Evolutionary conservation across 2,888 invertebrate species (phyloP).

Genomic region (Didymodactylos carnosus): DNA sequence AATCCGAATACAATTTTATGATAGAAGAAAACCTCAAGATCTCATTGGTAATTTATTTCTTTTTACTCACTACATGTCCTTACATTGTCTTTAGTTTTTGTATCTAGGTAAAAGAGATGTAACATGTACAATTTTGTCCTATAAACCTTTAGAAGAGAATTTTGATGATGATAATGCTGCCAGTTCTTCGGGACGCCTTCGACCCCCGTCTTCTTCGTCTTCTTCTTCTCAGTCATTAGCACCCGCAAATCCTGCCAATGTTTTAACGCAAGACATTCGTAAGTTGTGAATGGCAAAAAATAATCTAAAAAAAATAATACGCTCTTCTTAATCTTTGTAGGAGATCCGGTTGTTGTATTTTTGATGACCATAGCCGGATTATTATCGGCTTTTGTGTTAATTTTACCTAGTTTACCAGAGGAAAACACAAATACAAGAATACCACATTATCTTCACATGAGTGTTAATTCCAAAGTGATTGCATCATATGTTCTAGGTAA

Average conservation of each 20-base stretch:
- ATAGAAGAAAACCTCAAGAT: not conserved
- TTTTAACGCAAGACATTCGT: not conserved
- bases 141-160: not conserved
- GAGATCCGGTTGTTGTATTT: not conserved
- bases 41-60: not conserved
- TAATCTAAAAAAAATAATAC: no score
- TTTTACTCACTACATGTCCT: no score
- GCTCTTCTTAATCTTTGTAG: not conserved
- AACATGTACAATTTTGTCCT: not conserved
- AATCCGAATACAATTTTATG: not conserved
- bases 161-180: not conserved
- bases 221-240: no score
- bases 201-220: no score
- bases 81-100: no score
- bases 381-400: not conserved
- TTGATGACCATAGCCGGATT: not conserved
- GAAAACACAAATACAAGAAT: not conserved
- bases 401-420: not conserved
- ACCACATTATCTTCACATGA: not conserved
- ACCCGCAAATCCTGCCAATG: not conserved
- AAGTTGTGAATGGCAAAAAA: not conserved
- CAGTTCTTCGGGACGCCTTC: not conserved
- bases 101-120: not conserved
- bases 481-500: not conserved
- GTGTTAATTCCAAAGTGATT: not conserved